Base-by-base conservation (phyloP, 2,797 vertebrate species). In the Neostethus bicornis region DNA sequence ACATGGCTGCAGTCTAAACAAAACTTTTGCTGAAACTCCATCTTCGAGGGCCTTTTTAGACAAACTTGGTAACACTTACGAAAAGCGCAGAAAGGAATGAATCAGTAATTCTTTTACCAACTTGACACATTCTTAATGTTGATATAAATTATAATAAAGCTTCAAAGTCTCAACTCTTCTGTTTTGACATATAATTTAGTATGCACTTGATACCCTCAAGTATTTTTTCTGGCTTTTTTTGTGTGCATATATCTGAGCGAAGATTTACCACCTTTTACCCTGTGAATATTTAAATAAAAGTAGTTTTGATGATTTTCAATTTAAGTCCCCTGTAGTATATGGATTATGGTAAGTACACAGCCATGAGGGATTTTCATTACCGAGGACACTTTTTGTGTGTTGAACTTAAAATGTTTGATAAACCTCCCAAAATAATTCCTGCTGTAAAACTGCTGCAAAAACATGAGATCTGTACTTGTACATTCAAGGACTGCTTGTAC, bases 1-100 rank as follows among this genome's bases (percentile, higher is more conserved):
- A 55, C 46, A 50, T 62, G 55, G 47, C 17, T 60, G 43, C 44
- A 62, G 61, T 69, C 69, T 74, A 80, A 85, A 84, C 61, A 77
- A 32, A 38, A 31, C 69, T 57, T 66, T 38, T 12, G 65, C 74
- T 71, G 73, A n/a, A 53, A 43, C 34, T 50, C 16, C 2, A 28
- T 61, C 68, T 25, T 61, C n/a, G 65, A 56, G 71, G 51, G 76
- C 45, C 43, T 58, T 32, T 38, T n/a, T 8, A 46, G 48, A 28
- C 45, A 52, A 61, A 21, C 24, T 7, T 45, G 17, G 35, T 25
- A 39, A 31, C 44, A 43, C 34, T 44, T 46, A 21, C 8, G 17
- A 42, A 32, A 10, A 25, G 20, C 16, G 20, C 52, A 62, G 9
- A 23, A 24, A 64, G 42, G 5, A 49, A 60, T 61, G 39, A 49